Percentiles rank a stretch among this genome's conserved stretches.
Conservation (phyloP, 2,797 vertebrate species). For the Rhabdomys pumilio region DNA sequence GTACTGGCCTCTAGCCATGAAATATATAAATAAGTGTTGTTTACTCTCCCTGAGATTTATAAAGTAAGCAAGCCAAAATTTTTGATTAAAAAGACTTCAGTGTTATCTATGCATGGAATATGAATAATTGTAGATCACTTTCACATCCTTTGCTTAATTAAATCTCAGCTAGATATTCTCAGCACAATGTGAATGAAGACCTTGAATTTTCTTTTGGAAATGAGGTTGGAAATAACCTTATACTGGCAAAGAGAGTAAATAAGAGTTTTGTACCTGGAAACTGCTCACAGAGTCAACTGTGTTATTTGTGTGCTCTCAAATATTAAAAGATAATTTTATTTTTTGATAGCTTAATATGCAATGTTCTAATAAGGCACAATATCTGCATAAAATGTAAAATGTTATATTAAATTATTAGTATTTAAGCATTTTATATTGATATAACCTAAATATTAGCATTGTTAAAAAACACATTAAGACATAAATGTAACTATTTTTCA, state of each 20-base stretch:
- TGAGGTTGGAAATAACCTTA: not conserved
- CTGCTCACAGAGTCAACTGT: not conserved
- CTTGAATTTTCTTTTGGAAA: constrained; percentile 22
- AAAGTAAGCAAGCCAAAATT: constrained; percentile 30
- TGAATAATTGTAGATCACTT: constrained; percentile 1
- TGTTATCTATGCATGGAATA: not conserved
- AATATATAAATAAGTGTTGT: not conserved
- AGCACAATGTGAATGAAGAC: constrained; percentile 8
- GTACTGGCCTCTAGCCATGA: not conserved
- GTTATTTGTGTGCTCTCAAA: constrained; percentile 21
- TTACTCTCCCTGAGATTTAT: not conserved
- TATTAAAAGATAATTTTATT: constrained; percentile 42
- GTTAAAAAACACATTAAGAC: constrained; percentile 1
- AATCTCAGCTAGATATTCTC: constrained; percentile 16
- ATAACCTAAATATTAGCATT: not conserved
- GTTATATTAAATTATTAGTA: constrained; percentile 3
- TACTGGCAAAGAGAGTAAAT: constrained; percentile 11
- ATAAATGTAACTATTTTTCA: not conserved
- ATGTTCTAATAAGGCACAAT: not conserved
- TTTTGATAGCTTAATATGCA: not conserved
- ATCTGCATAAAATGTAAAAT: not conserved
- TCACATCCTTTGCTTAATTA: constrained; percentile 42
- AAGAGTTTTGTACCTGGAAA: constrained; percentile 41
- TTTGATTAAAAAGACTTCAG: constrained; percentile 19
- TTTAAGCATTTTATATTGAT: constrained; percentile 25